Percentiles rank a stretch among this genome's conserved stretches.
These are phyloP conservation scores for Cynopterus brachyotis DNA, from an alignment of 2,113 vertebrate species.

Conservation along the genomic window DNA sequence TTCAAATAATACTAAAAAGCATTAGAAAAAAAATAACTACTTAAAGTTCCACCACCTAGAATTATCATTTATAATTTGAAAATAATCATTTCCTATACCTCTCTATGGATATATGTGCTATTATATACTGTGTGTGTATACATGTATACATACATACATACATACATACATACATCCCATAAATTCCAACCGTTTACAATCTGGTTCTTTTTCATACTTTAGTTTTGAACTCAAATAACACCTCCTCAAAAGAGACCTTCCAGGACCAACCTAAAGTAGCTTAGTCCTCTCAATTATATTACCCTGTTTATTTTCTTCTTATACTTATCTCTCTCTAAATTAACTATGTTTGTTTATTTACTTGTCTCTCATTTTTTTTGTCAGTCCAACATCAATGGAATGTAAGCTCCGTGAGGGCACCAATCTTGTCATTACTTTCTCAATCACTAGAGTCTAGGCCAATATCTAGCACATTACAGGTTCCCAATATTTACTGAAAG, in stretches of 20 bases:
- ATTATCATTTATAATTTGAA: neutral
- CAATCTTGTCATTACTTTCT: neutral
- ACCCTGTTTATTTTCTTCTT: constrained; percentile 2
- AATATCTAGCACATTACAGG: neutral
- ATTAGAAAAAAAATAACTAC: neutral
- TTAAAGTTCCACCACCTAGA: neutral
- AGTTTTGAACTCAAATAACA: constrained; percentile 22
- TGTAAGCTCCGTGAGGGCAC: neutral
- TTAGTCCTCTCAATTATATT: neutral
- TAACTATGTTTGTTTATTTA: neutral
- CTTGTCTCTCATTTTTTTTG: neutral
- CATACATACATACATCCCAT: neutral
- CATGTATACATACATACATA: no score
- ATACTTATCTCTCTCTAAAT: neutral
- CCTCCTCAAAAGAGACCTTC: neutral
- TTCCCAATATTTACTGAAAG: neutral
- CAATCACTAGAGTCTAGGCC: neutral
- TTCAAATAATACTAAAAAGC: neutral
- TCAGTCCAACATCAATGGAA: neutral
- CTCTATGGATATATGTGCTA: neutral
- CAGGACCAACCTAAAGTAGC: neutral
- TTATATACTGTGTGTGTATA: neutral
- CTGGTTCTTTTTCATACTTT: neutral
- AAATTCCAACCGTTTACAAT: neutral
- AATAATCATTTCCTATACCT: neutral